phyloP scores from a whole-genome alignment of 2,113 vertebrate species.

The Brachypodius melanocephalos region DNA sequence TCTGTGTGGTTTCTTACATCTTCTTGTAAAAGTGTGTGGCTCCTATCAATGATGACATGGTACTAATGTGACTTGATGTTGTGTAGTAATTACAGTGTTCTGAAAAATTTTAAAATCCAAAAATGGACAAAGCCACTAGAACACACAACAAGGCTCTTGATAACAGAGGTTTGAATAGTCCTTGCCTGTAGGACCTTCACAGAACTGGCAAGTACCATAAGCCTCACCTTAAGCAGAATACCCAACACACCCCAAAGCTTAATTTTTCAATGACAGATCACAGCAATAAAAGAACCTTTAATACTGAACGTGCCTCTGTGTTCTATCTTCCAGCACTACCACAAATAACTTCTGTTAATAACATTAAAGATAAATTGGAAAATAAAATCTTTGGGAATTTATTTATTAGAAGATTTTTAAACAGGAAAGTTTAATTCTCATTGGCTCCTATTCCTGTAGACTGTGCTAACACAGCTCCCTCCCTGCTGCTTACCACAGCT shows the following conservation, averaged over 20 bases:
- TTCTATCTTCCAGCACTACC: background rate
- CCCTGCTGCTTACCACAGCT: constrained; percentile 7
- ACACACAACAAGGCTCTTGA: background rate
- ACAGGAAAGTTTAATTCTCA: constrained; percentile 23
- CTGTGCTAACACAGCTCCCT: background rate
- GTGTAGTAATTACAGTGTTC: background rate
- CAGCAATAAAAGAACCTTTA: background rate
- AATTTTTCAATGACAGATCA: background rate
- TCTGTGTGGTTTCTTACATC: background rate
- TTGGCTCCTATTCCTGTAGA: background rate
- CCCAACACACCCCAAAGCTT: background rate
- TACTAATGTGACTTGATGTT: background rate
- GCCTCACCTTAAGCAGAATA: background rate
- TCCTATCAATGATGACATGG: background rate
- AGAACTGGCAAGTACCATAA: background rate
- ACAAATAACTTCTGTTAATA: constrained; percentile 18
- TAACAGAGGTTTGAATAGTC: background rate
- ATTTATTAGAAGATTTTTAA: constrained; percentile 17
- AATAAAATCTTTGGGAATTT: background rate
- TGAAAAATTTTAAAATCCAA: background rate
- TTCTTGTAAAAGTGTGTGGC: background rate
- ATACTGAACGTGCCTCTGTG: background rate
- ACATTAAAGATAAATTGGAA: constrained; percentile 3
- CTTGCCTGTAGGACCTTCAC: background rate
- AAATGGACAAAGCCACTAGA: background rate